Evolutionary conservation across 30 jellyfish, hydroid and myxozoan genomes (phyloP).

Genomic region (Chrysaora quinquecirrha): DNA sequence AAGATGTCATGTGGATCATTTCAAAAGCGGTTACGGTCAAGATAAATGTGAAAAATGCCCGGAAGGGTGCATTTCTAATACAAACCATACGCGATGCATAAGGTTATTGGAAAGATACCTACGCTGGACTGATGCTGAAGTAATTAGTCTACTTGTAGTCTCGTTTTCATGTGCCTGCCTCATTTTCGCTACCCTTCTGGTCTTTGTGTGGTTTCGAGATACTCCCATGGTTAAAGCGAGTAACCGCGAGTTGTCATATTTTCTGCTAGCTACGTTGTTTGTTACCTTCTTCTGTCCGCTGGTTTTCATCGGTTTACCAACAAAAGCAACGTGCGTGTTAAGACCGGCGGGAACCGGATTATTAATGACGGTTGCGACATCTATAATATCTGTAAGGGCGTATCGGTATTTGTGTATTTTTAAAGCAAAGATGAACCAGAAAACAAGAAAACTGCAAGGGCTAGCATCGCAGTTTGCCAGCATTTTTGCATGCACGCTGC

Average conservation of each 20-base stretch:
- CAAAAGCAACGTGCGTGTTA: slow-evolving; percentile 52
- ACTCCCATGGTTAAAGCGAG: slow-evolving; percentile 86
- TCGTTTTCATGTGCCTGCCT: slow-evolving; percentile 55
- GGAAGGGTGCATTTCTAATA: slow-evolving; percentile 48
- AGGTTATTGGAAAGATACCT: slow-evolving; percentile 32
- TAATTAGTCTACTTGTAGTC: slow-evolving; percentile 33
- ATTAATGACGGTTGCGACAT: slow-evolving; percentile 51
- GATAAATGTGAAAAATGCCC: slow-evolving; percentile 59
- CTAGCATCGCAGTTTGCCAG: slow-evolving; percentile 57
- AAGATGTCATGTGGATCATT: slow-evolving; percentile 60
- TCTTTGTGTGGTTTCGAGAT: slow-evolving; percentile 61
- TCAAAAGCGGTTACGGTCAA: slow-evolving; percentile 43
- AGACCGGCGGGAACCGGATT: slow-evolving; percentile 69
- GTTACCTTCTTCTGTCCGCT: slow-evolving; percentile 62
- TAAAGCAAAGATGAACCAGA: slow-evolving; percentile 47
- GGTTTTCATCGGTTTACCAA: slow-evolving; percentile 44
- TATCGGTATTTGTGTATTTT: slow-evolving; percentile 77
- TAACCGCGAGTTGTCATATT: slow-evolving; percentile 69
- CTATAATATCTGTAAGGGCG: slow-evolving; percentile 77
- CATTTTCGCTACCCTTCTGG: slow-evolving; percentile 26
- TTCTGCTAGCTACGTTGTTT: slow-evolving; percentile 56
- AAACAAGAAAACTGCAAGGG: slow-evolving; percentile 58
- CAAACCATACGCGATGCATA: slow-evolving; percentile 64
- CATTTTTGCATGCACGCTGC: slow-evolving; percentile 41
- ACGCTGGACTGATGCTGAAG: slow-evolving; percentile 33